Base-by-base conservation (phyloP, 2,888 invertebrate species). In the Heterodera filipjevi region DNA sequence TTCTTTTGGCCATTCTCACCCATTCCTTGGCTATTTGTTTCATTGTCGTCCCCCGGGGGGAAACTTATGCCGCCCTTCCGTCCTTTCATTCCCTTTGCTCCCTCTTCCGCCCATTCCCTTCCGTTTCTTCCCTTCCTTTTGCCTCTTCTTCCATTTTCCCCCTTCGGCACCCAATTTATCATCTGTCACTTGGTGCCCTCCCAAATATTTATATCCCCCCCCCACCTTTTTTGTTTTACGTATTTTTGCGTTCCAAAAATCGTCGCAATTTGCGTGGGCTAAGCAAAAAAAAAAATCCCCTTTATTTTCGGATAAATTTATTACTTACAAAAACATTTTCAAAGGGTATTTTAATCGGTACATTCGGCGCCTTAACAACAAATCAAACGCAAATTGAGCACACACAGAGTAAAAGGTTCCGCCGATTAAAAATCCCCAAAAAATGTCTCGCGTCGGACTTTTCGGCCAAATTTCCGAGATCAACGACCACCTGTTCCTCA, bases 401-500 rank as follows among this genome's bases (percentile, higher is more conserved):
- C 39, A n/a, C n/a, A n/a, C n/a, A n/a, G n/a, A 39, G 39, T 39
- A 39, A 39, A 39, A 39, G 12, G 12, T 10, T 6, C 39, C 39
- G 39, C 39, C 49, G 19, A 49, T 44, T 44, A 44, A 49, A 49
- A 14, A 14, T 3, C 49, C 0, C 14, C 49, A 8, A 49, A 49
- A 49, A 79, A 85, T 85, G 84, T 86, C 84, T 33, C 79, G 84
- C 44, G 80, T 86, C 49, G 89, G 86, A 10, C 80, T 87, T 35
- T 87, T 89, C 80, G 87, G 87, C 27, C 88, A 89, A 80, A 90
- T 91, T 76, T 90, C 94, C 2, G 92, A 93, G 82, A 92, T 95
- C 82, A 93, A 93, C 1, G 92, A 93, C 76, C 92, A 92, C 39
- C 91, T 95, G 33, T 94, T 93, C 89, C 92, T 95, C 64, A 93